Conservation (phyloP, 2,113 vertebrate genomes). For the Cyrtonyx montezumae region DNA sequence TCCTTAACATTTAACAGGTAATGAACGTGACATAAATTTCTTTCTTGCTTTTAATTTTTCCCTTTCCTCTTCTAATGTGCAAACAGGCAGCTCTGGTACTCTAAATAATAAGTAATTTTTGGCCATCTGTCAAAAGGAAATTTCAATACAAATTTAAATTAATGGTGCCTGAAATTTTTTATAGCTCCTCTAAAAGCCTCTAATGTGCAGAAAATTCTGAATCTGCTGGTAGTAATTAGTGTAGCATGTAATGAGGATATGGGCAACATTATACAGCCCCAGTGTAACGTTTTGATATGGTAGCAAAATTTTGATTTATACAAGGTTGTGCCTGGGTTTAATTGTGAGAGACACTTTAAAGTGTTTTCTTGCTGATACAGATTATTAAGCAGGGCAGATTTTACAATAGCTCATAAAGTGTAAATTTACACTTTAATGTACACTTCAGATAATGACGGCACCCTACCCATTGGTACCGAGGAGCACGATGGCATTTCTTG, state of each 20-base stretch:
- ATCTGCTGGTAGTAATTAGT: slow-evolving; percentile 88
- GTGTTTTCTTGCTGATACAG: slow-evolving; percentile 78
- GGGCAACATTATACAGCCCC: slow-evolving; percentile 79
- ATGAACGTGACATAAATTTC: slow-evolving; percentile 85
- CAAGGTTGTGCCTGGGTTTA: slow-evolving; percentile 77
- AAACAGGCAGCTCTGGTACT: slow-evolving; percentile 83
- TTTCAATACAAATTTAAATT: slow-evolving; percentile 91
- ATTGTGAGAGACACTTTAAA: slow-evolving; percentile 81
- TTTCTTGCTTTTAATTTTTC: slow-evolving; percentile 85
- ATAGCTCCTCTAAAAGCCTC: slow-evolving; percentile 86
- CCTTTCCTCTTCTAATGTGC: slow-evolving; percentile 84
- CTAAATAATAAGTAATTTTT: slow-evolving; percentile 91
- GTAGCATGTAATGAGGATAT: slow-evolving; percentile 87
- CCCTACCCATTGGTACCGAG: slow-evolving; percentile 13
- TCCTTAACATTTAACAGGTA: slow-evolving; percentile 87
- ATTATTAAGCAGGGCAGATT: slow-evolving; percentile 80
- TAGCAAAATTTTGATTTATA: slow-evolving; percentile 87
- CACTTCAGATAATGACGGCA: slow-evolving; percentile 48
- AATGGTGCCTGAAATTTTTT: slow-evolving; percentile 90
- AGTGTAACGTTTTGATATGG: slow-evolving; percentile 85
- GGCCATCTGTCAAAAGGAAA: slow-evolving; percentile 89
- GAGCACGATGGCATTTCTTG: slow-evolving; percentile 19
- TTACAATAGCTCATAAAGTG: slow-evolving; percentile 73
- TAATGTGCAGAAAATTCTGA: slow-evolving; percentile 88
- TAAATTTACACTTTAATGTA: slow-evolving; percentile 68